Conservation (phyloP, 2,888 invertebrate species). For the Drosophila ustulata region DNA sequence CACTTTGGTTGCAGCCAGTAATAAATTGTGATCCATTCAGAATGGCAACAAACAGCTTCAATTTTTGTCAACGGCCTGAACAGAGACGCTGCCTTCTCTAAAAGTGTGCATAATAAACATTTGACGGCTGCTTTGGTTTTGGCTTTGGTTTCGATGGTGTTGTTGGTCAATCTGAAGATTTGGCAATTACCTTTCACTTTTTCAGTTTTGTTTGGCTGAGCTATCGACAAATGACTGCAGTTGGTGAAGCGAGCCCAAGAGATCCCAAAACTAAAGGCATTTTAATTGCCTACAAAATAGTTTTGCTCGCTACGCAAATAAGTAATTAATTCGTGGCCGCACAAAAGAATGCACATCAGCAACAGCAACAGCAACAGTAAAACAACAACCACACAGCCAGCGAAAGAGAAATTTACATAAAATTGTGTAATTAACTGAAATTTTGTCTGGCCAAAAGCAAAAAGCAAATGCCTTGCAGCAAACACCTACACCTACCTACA, state of each 20-base stretch:
- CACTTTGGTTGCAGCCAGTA: conserved; percentile 43
- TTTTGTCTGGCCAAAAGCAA: conserved; percentile 41
- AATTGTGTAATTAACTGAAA: conserved; percentile 74
- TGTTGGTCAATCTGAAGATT: conserved; percentile 63
- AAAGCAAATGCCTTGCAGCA: conserved; percentile 47
- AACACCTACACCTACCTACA: conserved; percentile 47
- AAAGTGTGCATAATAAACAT: conserved; percentile 57
- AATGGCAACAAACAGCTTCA: conserved; percentile 28
- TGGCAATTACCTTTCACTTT: conserved; percentile 78
- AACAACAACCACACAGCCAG: conserved; percentile 25
- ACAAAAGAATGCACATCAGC: conserved; percentile 64
- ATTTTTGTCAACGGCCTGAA: conserved; percentile 45
- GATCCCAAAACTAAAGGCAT: conserved; percentile 53
- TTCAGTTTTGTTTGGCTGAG: conserved; percentile 26
- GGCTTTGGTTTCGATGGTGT: neutral
- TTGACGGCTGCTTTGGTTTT: conserved; percentile 43
- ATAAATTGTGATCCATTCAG: conserved; percentile 42
- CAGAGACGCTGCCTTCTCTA: conserved; percentile 9
- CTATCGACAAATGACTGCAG: conserved; percentile 71
- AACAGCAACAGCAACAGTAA: conserved; percentile 21
- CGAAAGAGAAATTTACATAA: conserved; percentile 77
- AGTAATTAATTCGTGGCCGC: conserved; percentile 71
- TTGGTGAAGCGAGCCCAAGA: conserved; percentile 47
- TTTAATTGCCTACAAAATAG: conserved; percentile 75
- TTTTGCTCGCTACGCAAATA: conserved; percentile 67